Evolutionary conservation across 2,797 vertebrate species (phyloP), one percentile per base, ranked within the genome.

Genomic region (Pantherophis alleghaniensis): DNA sequence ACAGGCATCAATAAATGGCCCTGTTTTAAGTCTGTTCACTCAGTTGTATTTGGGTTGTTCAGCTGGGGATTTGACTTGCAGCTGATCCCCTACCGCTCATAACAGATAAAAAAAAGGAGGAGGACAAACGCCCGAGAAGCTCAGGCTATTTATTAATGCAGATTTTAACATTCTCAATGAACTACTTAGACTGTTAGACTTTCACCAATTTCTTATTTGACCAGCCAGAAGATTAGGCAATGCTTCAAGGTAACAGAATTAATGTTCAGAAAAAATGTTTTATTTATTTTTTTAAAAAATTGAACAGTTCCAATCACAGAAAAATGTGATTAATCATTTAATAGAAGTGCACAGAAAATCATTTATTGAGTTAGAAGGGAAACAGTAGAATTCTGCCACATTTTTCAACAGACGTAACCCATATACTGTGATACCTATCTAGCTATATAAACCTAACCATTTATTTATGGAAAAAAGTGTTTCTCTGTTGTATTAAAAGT

Each of bases 1-100:
- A 98, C 98, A 98, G 98, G 97, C 97, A 97, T 97, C 98, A 98
- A 97, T 97, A 98, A 98, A 97, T 98, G 97, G 98, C 97, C 97
- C 98, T 97, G 98, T 98, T 98, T 98, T 98, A 98, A 98, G 98
- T 98, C 98, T 97, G 98, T 97, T 98, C 98, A 98, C 97, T 98
- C 97, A 96, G 97, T 97, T 98, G 97, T 97, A 97, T 98, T 97
- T 98, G 97, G 97, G 97, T 97, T 98, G 98, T 98, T 98, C 98
- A 98, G 97, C 98, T 98, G 98, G 98, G 98, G 98, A 98, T 98
- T 98, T 98, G 96, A 97, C 96, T 97, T 95, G 92, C 98, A 98
- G 98, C 98, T 98, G 98, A 98, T 98, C 98, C 98, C 98, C 98
- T 97, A 97, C 97, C 96, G 95, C 96, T 98, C 96, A 79, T 97